A percentile compares a stretch with the other conserved stretches of the same genome.
phyloP scores from a whole-genome alignment of 2,888 invertebrate species.

The Rhaphigaster nebulosa region DNA sequence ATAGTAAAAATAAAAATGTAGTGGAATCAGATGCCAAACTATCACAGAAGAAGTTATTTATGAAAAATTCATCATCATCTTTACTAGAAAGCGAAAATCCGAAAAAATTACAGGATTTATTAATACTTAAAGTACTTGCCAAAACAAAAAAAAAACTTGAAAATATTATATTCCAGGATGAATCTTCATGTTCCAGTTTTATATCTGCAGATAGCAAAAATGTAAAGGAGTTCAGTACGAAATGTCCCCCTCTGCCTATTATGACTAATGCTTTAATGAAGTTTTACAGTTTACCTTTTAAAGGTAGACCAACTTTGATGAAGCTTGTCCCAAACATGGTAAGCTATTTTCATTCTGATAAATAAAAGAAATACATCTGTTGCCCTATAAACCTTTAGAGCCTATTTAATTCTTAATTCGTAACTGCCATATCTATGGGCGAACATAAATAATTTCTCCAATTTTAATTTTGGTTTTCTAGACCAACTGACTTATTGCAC shows the following conservation, averaged over 20 bases:
- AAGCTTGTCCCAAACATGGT: neutral
- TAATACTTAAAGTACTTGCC: neutral
- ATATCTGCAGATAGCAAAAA: neutral
- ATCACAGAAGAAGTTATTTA: neutral
- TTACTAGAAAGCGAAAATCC: neutral
- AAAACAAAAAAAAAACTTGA: constrained; percentile 19
- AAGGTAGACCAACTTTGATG: neutral
- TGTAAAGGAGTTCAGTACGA: neutral
- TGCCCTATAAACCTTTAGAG: too few species aligned
- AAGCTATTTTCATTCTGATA: too few species aligned
- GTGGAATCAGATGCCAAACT: neutral
- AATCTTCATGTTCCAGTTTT: constrained; percentile 3
- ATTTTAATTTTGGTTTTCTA: too few species aligned
- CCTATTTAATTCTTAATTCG: too few species aligned
- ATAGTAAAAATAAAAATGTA: neutral
- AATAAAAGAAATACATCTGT: too few species aligned
- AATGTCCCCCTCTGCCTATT: neutral
- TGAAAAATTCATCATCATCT: neutral
- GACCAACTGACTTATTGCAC: too few species aligned
- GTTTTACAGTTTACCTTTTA: neutral
- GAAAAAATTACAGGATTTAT: neutral
- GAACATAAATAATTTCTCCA: too few species aligned
- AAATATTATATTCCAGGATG: constrained; percentile 6
- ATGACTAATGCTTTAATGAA: constrained; percentile 19
- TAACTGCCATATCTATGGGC: too few species aligned